Base-by-base conservation (phyloP, 2,113 vertebrate species). In the Paradoxurus hermaphroditus region DNA sequence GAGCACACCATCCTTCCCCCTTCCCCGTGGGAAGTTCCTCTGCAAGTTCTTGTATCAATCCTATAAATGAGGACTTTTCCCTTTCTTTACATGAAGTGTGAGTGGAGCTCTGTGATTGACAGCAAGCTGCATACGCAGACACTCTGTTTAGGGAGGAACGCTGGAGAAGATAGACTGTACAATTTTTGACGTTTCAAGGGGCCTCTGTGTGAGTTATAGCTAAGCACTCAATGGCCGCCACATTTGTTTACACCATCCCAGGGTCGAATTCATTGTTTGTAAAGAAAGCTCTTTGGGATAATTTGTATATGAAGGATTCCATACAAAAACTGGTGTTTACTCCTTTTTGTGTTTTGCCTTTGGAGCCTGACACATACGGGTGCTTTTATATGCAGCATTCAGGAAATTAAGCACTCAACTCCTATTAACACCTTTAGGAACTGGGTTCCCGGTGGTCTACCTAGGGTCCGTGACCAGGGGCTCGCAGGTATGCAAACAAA, bases 271-370 rank as follows among this genome's bases (percentile, higher is more conserved):
- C 86, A 95, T 93, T 94, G 96, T 95, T 96, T 94, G 79, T n/a
- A 95, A 96, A 92, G 91, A 95, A 96, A 92, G 91, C 85, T 96
- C 91, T 97, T 92, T 95, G 94, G 89, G 72, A 94, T 97, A 84
- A 97, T 97, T 97, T 97, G 95, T 96, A 31, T 89, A 96, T 94
- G 96, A 98, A 94, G 56, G 53, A 92, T 96, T 97, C 77, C 53
- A 75, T 95, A 95, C 90, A 97, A 95, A 95, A 97, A 94, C 77
- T 75, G 92, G 39, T 93, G 78, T 97, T 97, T 97, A 94, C 95
- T 97, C 36, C 86, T 91, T 95, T 86, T 95, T n/a, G 7, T 95
- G 29, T 84, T 87, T 67, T 51, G 41, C 44, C 46, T 97, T 95
- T 93, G 84, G 41, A 97, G 23, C 34, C 73, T 94, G 94, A 95